Evolutionary conservation across 2,888 invertebrate species (phyloP), one percentile per base, ranked within the genome.

Genomic region (Nowickia ferox): DNA sequence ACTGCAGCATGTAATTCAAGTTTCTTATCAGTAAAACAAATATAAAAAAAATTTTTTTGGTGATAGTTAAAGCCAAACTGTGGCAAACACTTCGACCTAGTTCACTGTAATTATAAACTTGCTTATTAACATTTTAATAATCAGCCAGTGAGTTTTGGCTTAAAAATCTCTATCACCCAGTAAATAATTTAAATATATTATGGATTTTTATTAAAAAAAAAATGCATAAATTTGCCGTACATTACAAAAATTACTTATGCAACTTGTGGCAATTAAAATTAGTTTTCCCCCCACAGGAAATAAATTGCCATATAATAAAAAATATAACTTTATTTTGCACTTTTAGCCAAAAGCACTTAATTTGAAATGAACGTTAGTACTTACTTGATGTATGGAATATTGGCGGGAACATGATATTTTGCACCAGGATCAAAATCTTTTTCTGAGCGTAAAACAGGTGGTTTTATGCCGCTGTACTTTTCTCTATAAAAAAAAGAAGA

Each of bases 381-480:
- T 96, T 92, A 97, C 97, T 97, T 96, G 90, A 97, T 96, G 89
- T 97, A 97, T 1, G 97, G 97, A 86, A 97, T 96, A 93, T 98
- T 97, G 74, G 97, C 97, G 0, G 97, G 97, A 59, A 98, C 95
- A 93, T 98, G 98, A 92, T 97, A 98, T 92, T 98, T 98, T 59
- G 98, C 96, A 4, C 98, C 98, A 69, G 98, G 96, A 92, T 98
- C 98, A 91, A 98, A 98, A 93, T 98, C 97, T 86, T 95, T 94
- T 92, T 98, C 97, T 0, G 97, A 97, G 59, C 98, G 94, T 0
- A 96, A 93, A 0, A 97, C 96, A 1, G 97, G 97, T 0, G 97
- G 97, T 89, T 97, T 97, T 81, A 97, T 95, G 8, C 97, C 97
- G 87, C 97, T 96, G 89, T 96, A 97, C 91, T 95, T 95, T 92